A percentile compares a stretch with the other conserved stretches of the same genome.
Conservation (phyloP, 2,797 vertebrate genomes). For the Chrosomus eos region DNA sequence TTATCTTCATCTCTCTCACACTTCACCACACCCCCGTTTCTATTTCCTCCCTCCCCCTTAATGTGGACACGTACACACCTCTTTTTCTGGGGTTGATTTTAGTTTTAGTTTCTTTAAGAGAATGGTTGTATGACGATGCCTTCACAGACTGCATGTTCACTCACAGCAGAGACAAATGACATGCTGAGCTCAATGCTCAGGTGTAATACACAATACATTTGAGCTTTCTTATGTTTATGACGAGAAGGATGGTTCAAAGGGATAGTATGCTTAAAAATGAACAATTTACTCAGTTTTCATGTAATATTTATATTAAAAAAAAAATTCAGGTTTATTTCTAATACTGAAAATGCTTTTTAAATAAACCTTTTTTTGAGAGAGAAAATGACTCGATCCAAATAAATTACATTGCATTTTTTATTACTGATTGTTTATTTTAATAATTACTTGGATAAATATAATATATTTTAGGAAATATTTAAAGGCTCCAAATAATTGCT, state of each 20-base stretch:
- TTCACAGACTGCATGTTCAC: conserved; percentile 46
- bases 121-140: conserved; percentile 47
- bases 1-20: conserved; percentile 59
- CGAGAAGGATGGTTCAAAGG: not conserved
- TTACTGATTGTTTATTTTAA: not conserved
- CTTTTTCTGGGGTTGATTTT: no score
- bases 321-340: not conserved
- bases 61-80: not conserved
- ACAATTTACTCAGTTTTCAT: not conserved
- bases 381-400: not conserved
- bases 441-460: not conserved
- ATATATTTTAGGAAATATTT: not conserved
- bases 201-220: conserved; percentile 34
- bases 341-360: not conserved
- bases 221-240: not conserved
- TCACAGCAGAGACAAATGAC: conserved; percentile 45
- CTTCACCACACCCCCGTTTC: conserved; percentile 41
- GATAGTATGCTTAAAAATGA: not conserved
- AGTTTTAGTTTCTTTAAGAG: conserved; percentile 52
- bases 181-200: conserved; percentile 50
- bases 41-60: conserved; percentile 18
- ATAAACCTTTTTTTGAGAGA: not conserved
- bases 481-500: not conserved
- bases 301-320: not conserved
- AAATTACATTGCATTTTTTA: not conserved